Evolutionary conservation across 2,113 vertebrate genomes (phyloP).

Genomic region (Oriolus oriolus): DNA sequence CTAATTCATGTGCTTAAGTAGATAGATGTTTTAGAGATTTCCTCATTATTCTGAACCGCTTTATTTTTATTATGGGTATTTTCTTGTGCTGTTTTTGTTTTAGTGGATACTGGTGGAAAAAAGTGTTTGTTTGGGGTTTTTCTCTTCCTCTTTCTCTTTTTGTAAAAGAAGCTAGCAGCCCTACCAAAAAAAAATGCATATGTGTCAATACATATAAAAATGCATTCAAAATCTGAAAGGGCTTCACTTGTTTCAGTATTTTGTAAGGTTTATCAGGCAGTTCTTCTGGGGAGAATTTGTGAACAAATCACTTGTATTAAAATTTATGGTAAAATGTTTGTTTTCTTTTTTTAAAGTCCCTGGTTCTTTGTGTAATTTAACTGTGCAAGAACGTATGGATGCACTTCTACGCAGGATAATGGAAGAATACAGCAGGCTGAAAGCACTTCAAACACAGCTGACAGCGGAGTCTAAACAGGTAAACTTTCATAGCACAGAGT

Average conservation of each 20-base stretch:
- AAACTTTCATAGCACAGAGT: neutral
- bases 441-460: conserved; percentile 70
- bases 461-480: conserved; percentile 72
- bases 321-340: neutral
- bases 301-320: neutral
- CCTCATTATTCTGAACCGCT: neutral
- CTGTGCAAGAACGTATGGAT: conserved; percentile 73
- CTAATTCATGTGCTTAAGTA: neutral
- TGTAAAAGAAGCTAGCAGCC: neutral
- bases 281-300: neutral
- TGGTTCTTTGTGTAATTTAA: conserved; percentile 56
- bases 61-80: neutral
- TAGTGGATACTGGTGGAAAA: neutral
- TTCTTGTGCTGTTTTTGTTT: neutral
- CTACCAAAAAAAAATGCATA: neutral
- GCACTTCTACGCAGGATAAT: conserved; percentile 73
- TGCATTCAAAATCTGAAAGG: neutral
- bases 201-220: neutral
- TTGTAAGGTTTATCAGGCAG: neutral
- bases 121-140: accelerated
- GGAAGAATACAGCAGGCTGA: conserved; percentile 75
- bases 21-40: neutral
- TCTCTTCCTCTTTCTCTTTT: neutral
- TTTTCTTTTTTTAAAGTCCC: neutral
- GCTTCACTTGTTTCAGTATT: neutral